A percentile compares a stretch with the other conserved stretches of the same genome.
phyloP scores from a whole-genome alignment of 2,113 vertebrate genomes.

The Kryptolebias marmoratus region DNA sequence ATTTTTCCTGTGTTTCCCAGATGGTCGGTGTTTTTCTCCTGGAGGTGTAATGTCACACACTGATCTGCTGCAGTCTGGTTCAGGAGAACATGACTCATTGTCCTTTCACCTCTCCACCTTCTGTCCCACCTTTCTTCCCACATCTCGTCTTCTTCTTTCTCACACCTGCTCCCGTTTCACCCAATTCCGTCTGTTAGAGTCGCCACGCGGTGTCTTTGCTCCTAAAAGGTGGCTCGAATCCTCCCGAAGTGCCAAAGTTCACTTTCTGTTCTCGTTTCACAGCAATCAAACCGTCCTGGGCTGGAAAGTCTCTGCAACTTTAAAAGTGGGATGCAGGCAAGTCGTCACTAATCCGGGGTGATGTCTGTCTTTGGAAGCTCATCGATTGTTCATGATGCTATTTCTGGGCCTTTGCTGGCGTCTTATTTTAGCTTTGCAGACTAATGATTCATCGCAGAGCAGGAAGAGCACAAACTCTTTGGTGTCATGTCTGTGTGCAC shows the following conservation, averaged over 20 bases:
- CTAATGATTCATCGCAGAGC: slow-evolving; percentile 57
- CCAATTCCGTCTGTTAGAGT: not conserved
- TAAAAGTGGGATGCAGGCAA: slow-evolving; percentile 20
- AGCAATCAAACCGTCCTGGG: slow-evolving; percentile 6
- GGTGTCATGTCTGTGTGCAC: slow-evolving; percentile 26
- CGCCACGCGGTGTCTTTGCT: not conserved
- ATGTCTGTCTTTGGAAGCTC: slow-evolving; percentile 34
- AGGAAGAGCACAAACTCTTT: slow-evolving; percentile 53
- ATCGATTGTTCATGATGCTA: slow-evolving; percentile 66
- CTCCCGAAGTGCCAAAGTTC: not conserved
- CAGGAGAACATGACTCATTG: slow-evolving; percentile 63
- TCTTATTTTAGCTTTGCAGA: slow-evolving; percentile 67
- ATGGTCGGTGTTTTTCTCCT: slow-evolving; percentile 54
- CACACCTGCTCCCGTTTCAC: not conserved
- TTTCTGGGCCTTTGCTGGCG: slow-evolving; percentile 54
- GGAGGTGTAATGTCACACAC: slow-evolving; percentile 60
- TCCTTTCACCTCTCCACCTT: slow-evolving; percentile 27
- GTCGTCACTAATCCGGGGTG: slow-evolving; percentile 61
- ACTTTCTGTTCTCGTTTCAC: not conserved
- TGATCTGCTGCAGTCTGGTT: slow-evolving; percentile 56
- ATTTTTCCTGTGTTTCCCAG: slow-evolving; percentile 43
- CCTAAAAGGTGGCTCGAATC: not conserved
- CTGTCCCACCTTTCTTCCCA: not conserved
- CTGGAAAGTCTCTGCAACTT: not conserved
- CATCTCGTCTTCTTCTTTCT: not conserved